Evolutionary conservation across 2,888 invertebrate species (phyloP), one percentile per base, ranked within the genome.

Genomic region (Euplexia lucipara): DNA sequence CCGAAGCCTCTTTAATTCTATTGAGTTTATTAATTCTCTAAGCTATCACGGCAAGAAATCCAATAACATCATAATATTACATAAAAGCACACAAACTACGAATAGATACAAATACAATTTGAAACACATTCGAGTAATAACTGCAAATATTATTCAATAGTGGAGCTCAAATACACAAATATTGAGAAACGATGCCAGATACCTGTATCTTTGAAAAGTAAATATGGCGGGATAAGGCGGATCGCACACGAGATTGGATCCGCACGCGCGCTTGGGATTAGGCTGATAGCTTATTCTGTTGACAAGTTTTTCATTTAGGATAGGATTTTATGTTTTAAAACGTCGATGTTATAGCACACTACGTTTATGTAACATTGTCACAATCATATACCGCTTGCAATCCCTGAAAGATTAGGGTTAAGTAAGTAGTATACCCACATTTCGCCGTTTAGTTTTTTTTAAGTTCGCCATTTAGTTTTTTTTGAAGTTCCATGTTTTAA

Each of bases 81-180:
- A 16, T 41, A 14, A 20, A 37, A 65, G 16, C 9, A 41, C 2
- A 44, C 42, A 71, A 22, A 20, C 26, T 30, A 61, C 10, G 20
- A n/a, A 52, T 66, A 30, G 16, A 48, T 26, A 63, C 9, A 48
- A 41, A 69, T 39, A 66, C 42, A 34, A 30, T 54, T 75, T 75
- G 51, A 69, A 52, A 58, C 10, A 47, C 37, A 58, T 56, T 22
- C n/a, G 6, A 20, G 69, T 75, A 45, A 73, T 73, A 69, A 34
- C 45, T 66, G 51, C 52, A 62, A 71, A 52, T 57, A 56, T 47
- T 70, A 52, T 71, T 76, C 42, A 37, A 47, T 57, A 63, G 45
- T 42, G 34, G 30, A 42, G 18, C 30, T 34, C 32, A 26, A 34
- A 42, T 39, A 49, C 26, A 69, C 53, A 59, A 53, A 70, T 53